Evolutionary conservation across 2,888 invertebrate genomes (phyloP), one percentile per base, ranked within the genome.

Genomic region (Pandemis cinnamomeana): DNA sequence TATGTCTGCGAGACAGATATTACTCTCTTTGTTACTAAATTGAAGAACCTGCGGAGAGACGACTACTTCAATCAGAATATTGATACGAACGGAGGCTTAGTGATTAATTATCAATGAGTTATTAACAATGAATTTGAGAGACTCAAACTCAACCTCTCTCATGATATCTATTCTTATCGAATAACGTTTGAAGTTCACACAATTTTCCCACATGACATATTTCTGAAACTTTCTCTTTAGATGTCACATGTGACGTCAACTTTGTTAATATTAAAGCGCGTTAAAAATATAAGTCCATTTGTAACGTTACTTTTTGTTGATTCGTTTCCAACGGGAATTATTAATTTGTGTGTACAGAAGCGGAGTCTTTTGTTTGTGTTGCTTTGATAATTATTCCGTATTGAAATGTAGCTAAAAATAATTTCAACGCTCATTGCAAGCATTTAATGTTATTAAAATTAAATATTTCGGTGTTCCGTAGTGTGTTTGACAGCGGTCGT

Each of bases 141-240:
- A 46, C 13, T 42, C 10, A 7, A 13, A 20, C 48, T 36, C 27
- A 36, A 42, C 60, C 36, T 36, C 48, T 48, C 5, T 10, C 67
- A 15, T 20, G 44, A 15, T 60, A 10, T 44, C 36, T 10, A 41
- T 67, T 51, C 48, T 53, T 71, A 42, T 67, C 48, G 48, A 41
- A 64, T 72, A 63, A 27, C 62, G 61, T 67, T 72, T 68, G 68
- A 72, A 41, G 58, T 42, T 69, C 68, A 48, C 64, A 48, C 68
- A 53, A 67, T 69, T 72, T 69, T 27, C 63, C 42, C 72, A 72
- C 72, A 72, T 58, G 62, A 67, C 48, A 71, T 67, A 67, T 58
- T 72, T 63, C 71, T 71, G 44, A 55, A 58, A 71, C 58, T 53
- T 69, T 58, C 63, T 68, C 63, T 64, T 72, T 69, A 51, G 63